These are phyloP conservation scores for Emydoidea blandingii DNA, from an alignment of 2,797 vertebrate species.

Conservation along the genomic window DNA sequence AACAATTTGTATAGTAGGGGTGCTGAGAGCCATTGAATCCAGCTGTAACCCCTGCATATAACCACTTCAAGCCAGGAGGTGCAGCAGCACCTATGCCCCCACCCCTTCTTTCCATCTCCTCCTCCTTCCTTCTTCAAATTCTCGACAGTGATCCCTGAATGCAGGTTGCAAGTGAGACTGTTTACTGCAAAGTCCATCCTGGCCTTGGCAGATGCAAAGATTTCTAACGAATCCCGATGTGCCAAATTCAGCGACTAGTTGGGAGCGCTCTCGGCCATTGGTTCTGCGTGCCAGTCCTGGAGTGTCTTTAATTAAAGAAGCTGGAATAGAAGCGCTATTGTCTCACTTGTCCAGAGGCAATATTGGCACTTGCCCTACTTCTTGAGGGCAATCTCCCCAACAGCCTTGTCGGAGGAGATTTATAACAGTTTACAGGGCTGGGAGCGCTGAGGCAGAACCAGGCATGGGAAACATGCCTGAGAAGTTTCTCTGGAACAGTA, in stretches of 20 bases:
- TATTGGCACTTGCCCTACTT: background rate
- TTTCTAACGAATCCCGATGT: constrained; percentile 18
- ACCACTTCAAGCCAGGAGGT: no score
- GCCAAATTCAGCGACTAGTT: background rate
- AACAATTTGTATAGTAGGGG: no score
- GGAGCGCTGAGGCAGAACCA: background rate
- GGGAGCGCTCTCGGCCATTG: background rate
- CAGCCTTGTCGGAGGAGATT: background rate
- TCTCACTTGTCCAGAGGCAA: background rate
- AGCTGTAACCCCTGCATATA: no score
- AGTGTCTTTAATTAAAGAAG: constrained; percentile 41
- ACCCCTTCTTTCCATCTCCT: background rate
- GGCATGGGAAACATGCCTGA: accelerated
- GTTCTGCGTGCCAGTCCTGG: background rate
- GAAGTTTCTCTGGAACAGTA: background rate
- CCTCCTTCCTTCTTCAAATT: constrained; percentile 8
- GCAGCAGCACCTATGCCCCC: no score
- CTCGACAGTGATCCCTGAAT: constrained; percentile 43
- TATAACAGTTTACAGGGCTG: background rate
- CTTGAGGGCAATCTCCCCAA: background rate
- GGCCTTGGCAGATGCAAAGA: constrained; percentile 39
- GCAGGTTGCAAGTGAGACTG: constrained; percentile 41
- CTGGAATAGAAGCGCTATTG: background rate
- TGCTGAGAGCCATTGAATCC: no score
- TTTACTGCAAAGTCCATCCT: constrained; percentile 17